These are phyloP conservation scores for Scelioninae gen. 2 DNA, from an alignment of 2,888 invertebrate genomes.

Conservation along the genomic window DNA sequence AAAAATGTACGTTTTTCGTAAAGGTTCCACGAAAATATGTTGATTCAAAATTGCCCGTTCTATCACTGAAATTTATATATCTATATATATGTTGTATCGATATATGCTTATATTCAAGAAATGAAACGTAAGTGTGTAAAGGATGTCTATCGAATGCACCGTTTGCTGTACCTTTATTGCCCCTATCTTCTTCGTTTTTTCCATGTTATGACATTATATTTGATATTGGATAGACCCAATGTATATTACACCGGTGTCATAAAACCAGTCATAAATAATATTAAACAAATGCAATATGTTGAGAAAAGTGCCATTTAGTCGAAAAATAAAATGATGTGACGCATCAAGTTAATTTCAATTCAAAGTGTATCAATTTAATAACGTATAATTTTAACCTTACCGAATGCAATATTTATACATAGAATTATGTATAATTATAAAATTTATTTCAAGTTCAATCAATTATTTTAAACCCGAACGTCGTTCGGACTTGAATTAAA, in stretches of 20 bases:
- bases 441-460: too few species aligned
- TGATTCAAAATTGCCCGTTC: too few species aligned
- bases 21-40: too few species aligned
- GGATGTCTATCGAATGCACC: constrained; percentile 73
- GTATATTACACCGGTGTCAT: constrained; percentile 74
- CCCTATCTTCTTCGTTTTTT: constrained; percentile 68
- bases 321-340: constrained; percentile 23
- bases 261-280: constrained; percentile 75
- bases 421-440: too few species aligned
- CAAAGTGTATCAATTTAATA: too few species aligned
- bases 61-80: too few species aligned
- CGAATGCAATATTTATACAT: too few species aligned
- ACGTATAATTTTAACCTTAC: too few species aligned
- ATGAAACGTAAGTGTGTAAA: constrained; percentile 60
- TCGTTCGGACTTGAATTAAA: too few species aligned
- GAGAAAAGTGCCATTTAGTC: constrained; percentile 72
- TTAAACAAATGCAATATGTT: constrained; percentile 75
- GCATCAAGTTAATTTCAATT: constrained; percentile 25
- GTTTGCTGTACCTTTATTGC: constrained; percentile 75
- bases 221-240: constrained; percentile 75
- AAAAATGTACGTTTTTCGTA: too few species aligned
- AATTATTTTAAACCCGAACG: too few species aligned
- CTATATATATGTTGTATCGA: constrained; percentile 37
- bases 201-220: constrained; percentile 74
- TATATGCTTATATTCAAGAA: constrained; percentile 63